A percentile compares a stretch with the other conserved stretches of the same genome.
These are phyloP conservation scores for Rhincodon typus DNA, from an alignment of 2,797 vertebrate genomes.

Conservation along the genomic window DNA sequence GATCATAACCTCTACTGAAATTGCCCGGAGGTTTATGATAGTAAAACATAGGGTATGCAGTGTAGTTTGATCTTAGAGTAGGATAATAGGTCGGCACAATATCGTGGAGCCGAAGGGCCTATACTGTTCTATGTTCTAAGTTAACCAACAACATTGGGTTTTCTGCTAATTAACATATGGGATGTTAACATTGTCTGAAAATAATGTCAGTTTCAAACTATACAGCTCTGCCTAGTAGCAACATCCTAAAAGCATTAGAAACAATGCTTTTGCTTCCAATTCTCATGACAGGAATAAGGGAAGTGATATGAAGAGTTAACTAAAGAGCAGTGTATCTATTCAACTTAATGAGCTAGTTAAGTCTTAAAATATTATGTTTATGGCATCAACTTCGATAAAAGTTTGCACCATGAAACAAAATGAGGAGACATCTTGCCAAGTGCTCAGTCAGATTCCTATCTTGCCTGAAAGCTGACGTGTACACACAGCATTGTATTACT, in stretches of 20 bases:
- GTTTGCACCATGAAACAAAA: not conserved
- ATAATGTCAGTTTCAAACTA: not conserved
- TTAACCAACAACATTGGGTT: not conserved
- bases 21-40: no score
- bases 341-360: not conserved
- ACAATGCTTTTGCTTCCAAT: not conserved
- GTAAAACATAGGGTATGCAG: no score
- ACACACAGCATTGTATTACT: not conserved
- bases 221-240: not conserved
- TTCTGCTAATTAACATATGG: not conserved
- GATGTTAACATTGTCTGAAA: not conserved
- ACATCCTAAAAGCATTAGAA: not conserved
- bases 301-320: not conserved
- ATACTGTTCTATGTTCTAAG: no score
- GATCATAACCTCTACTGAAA: no score
- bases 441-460: not conserved
- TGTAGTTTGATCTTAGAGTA: no score
- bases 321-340: not conserved
- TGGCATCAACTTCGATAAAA: not conserved
- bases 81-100: no score
- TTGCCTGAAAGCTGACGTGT: not conserved
- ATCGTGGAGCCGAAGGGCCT: no score
- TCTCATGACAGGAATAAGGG: not conserved
- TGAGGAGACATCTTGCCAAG: not conserved
- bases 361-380: not conserved